Percentiles rank a stretch among this genome's conserved stretches.
Conservation (phyloP, 2,113 vertebrate species). For the Phaethon lepturus region DNA sequence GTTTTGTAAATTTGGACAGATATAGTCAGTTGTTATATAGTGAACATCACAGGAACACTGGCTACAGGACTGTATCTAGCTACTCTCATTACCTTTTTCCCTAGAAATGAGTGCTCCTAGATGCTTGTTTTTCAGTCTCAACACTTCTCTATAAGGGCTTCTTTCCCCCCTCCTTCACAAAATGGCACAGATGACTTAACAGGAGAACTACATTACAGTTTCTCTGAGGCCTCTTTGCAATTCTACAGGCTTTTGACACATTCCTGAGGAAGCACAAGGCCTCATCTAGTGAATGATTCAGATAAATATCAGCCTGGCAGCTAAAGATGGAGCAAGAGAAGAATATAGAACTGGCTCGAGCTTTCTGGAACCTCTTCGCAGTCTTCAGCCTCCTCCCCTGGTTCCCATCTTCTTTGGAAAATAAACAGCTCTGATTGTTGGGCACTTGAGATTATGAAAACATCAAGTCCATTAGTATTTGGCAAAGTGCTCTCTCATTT, state of each 20-base stretch:
- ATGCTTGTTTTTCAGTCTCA: neutral
- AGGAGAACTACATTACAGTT: neutral
- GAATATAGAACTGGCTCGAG: slow-evolving; percentile 40
- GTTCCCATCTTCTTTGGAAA: slow-evolving; percentile 59
- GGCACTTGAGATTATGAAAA: slow-evolving; percentile 66
- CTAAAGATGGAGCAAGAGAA: slow-evolving; percentile 4
- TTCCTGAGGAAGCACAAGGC: slow-evolving; percentile 4
- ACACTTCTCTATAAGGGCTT: neutral
- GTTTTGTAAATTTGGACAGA: neutral
- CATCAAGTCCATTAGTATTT: slow-evolving; percentile 67
- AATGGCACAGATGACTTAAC: neutral
- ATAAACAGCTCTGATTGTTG: slow-evolving; percentile 66
- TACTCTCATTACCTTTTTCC: neutral
- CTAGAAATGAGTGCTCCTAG: neutral
- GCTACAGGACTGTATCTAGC: neutral
- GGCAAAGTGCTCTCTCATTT: slow-evolving; percentile 64
- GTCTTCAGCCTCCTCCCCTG: slow-evolving; percentile 44
- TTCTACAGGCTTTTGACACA: neutral
- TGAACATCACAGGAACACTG: neutral
- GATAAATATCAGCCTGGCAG: slow-evolving; percentile 27
- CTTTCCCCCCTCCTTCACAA: neutral
- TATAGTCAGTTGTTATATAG: neutral
- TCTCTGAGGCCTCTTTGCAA: neutral
- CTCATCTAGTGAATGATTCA: neutral
- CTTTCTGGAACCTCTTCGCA: slow-evolving; percentile 17